Conservation (phyloP, 2,797 vertebrate species). For the Denticeps clupeoides region DNA sequence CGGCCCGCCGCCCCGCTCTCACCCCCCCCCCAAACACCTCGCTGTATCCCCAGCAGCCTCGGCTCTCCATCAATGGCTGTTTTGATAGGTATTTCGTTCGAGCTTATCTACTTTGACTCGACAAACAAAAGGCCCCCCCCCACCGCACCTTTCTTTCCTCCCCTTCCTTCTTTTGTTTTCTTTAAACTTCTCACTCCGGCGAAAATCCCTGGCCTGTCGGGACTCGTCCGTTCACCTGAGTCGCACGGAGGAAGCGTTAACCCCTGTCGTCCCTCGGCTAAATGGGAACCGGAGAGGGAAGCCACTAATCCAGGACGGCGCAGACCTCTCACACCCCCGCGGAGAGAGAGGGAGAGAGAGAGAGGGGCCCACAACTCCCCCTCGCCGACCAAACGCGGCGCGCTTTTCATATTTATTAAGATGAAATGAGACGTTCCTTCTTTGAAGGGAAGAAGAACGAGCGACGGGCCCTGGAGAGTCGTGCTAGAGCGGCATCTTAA, state of each 20-base stretch:
- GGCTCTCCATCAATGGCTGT: constrained; percentile 39
- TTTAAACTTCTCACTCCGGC: constrained; percentile 43
- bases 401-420: constrained; percentile 52
- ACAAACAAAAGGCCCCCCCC: constrained; percentile 54
- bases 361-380: too few species aligned
- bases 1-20: constrained; percentile 10
- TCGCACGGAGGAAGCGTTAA: constrained; percentile 54
- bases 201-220: constrained; percentile 56
- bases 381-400: constrained; percentile 29
- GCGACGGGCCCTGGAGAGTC: constrained; percentile 19
- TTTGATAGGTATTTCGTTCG: constrained; percentile 50
- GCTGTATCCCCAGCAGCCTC: constrained; percentile 21
- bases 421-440: constrained; percentile 59
- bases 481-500: constrained; percentile 48
- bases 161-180: constrained; percentile 52
- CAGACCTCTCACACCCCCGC: too few species aligned
- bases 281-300: constrained; percentile 5
- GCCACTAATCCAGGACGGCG: constrained; percentile 10
- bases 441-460: constrained; percentile 19
- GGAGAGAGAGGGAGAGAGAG: too few species aligned
- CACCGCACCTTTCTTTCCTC: constrained; percentile 44
- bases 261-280: constrained; percentile 34
- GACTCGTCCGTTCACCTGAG: constrained; percentile 56
- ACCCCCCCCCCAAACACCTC: constrained; percentile 25
- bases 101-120: constrained; percentile 47